phyloP scores from a whole-genome alignment of 2,888 invertebrate species.

The Andrena camellia region DNA sequence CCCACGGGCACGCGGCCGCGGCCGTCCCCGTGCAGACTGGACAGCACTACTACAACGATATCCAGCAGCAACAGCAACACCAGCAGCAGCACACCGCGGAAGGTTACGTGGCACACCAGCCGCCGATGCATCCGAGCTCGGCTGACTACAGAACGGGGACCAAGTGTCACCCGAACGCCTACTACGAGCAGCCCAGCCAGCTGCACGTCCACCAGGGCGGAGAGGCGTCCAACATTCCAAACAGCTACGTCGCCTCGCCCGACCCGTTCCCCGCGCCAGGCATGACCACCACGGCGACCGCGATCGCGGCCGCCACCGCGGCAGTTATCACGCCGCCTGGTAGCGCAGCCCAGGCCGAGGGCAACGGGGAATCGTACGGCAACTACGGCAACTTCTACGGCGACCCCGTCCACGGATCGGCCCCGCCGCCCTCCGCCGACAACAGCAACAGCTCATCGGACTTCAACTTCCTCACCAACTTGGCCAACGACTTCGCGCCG shows the following conservation, averaged over 20 bases:
- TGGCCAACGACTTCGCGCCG: conserved; percentile 96
- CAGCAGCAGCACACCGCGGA: conserved; percentile 81
- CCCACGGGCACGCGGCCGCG: conserved; percentile 85
- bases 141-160: conserved; percentile 75
- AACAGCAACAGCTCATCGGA: conserved; percentile 97
- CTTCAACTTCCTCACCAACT: conserved; percentile 96
- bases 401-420: conserved; percentile 85
- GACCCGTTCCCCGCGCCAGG: conserved; percentile 86
- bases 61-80: conserved; percentile 86
- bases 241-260: conserved; percentile 84
- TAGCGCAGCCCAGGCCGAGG: conserved; percentile 87
- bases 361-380: conserved; percentile 88
- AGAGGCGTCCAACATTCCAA: conserved; percentile 86
- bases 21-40: conserved; percentile 83
- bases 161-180: conserved; percentile 81
- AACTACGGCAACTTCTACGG: conserved; percentile 90
- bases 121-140: conserved; percentile 80
- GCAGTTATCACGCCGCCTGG: conserved; percentile 88
- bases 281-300: conserved; percentile 84
- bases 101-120: conserved; percentile 79
- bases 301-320: conserved; percentile 85
- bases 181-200: conserved; percentile 81
- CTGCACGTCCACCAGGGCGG: conserved; percentile 84
- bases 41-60: conserved; percentile 86
- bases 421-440: conserved; percentile 87